These are phyloP conservation scores for Luidia sarsii DNA, from an alignment of 53 echinoderm and acorn worm species.

Conservation along the genomic window DNA sequence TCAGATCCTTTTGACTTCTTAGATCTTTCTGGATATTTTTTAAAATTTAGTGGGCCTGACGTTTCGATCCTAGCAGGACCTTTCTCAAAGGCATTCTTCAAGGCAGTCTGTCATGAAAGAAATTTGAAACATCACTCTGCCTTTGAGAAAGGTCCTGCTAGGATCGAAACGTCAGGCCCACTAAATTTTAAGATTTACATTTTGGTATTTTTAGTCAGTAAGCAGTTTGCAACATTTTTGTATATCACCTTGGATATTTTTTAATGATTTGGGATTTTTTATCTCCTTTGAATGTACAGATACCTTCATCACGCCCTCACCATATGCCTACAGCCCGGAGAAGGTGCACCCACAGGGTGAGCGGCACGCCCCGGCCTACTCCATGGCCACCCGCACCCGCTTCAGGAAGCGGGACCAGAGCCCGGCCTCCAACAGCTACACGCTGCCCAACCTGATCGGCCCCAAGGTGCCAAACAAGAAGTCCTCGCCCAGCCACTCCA, in stretches of 20 bases:
- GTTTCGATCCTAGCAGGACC: too few species aligned
- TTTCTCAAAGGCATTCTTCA: too few species aligned
- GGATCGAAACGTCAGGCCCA: too few species aligned
- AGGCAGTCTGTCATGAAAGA: background rate
- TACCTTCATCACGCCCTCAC: constrained; percentile 94
- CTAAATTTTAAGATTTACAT: too few species aligned
- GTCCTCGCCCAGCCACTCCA: constrained; percentile 83
- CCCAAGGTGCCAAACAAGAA: constrained; percentile 84
- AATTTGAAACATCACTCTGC: too few species aligned
- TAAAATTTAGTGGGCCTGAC: too few species aligned
- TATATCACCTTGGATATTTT: background rate
- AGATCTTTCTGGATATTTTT: too few species aligned
- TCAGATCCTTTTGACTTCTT: too few species aligned
- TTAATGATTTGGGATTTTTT: background rate
- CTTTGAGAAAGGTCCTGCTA: too few species aligned
- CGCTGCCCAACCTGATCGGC: constrained; percentile 74
- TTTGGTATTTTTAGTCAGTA: too few species aligned
- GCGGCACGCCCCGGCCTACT: constrained; percentile 82
- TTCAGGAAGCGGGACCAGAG: constrained; percentile 92
- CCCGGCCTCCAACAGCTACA: constrained; percentile 90
- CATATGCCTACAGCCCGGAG: constrained; percentile 92
- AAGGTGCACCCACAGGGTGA: constrained; percentile 98
- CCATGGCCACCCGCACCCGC: constrained; percentile 88
- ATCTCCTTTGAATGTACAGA: constrained; percentile 49
- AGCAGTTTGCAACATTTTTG: too few species aligned